Percentiles rank a stretch among this genome's conserved stretches.
These are phyloP conservation scores for Thera britannica DNA, from an alignment of 2,888 invertebrate species.

Conservation along the genomic window DNA sequence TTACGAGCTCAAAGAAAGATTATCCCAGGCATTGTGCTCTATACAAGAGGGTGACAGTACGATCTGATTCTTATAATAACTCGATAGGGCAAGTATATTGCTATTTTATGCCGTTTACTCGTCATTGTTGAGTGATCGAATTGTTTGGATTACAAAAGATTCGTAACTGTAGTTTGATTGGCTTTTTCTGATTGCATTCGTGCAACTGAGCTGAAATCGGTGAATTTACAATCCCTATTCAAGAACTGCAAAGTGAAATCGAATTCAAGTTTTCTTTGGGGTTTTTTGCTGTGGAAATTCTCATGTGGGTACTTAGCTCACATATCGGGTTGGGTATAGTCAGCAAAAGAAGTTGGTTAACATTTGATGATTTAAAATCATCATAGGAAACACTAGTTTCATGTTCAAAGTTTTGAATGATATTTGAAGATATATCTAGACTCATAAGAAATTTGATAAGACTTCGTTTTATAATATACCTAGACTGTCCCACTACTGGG, in stretches of 20 bases:
- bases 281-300: slow-evolving; percentile 5
- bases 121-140: slow-evolving; percentile 23
- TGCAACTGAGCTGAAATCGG: slow-evolving; percentile 21
- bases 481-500: too few relatives aligned
- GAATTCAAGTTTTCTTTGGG: slow-evolving; percentile 8
- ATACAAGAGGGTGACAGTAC: slow-evolving; percentile 49
- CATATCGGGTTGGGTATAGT: background rate
- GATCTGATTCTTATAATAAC: slow-evolving; percentile 54
- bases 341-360: background rate
- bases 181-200: slow-evolving; percentile 21
- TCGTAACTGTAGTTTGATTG: slow-evolving; percentile 20
- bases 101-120: slow-evolving; percentile 11
- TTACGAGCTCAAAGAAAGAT: slow-evolving; percentile 55
- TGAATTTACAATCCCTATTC: slow-evolving; percentile 13
- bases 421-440: too few relatives aligned
- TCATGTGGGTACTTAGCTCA: background rate
- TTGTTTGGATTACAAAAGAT: slow-evolving; percentile 21
- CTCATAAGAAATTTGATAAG: too few relatives aligned
- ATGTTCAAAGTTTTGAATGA: too few relatives aligned
- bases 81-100: slow-evolving; percentile 36
- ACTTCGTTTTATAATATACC: too few relatives aligned
- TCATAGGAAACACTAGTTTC: too few relatives aligned
- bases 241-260: slow-evolving; percentile 16
- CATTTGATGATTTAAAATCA: too few relatives aligned
- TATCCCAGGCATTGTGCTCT: slow-evolving; percentile 54